phyloP scores from a whole-genome alignment of 2,113 vertebrate species.

The Eleginops maclovinus region DNA sequence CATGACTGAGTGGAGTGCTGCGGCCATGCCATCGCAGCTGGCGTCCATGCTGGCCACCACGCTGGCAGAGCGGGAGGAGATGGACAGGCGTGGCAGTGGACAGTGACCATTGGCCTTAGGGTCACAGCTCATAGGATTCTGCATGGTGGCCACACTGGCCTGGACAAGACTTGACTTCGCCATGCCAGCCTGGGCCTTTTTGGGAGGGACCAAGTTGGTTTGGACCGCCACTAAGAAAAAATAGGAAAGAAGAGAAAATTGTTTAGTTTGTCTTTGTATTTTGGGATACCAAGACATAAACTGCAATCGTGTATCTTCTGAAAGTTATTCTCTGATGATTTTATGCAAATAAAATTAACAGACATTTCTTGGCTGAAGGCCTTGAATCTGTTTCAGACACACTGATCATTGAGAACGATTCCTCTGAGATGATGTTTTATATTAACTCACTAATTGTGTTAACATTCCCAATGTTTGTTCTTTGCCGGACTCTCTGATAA shows the following conservation, averaged over 20 bases:
- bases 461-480: neutral
- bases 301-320: neutral
- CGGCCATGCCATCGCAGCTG: slow-evolving; percentile 77
- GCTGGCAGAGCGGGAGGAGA: slow-evolving; percentile 88
- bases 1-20: slow-evolving; percentile 93
- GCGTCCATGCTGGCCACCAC: slow-evolving; percentile 92
- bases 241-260: slow-evolving; percentile 8
- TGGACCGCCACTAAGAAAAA: slow-evolving; percentile 90
- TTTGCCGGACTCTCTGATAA: slow-evolving; percentile 14
- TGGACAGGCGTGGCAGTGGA: slow-evolving; percentile 86
- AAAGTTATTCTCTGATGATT: slow-evolving; percentile 1
- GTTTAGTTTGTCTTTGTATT: neutral
- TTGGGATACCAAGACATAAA: neutral
- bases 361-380: neutral
- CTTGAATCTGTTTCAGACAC: slow-evolving; percentile 4
- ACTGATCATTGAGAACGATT: neutral
- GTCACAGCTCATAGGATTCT: slow-evolving; percentile 84
- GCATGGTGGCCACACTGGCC: slow-evolving; percentile 83
- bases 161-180: slow-evolving; percentile 83
- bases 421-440: slow-evolving; percentile 7
- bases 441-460: slow-evolving; percentile 1
- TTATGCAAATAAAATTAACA: neutral
- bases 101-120: slow-evolving; percentile 87
- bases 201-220: slow-evolving; percentile 82
- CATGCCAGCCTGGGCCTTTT: slow-evolving; percentile 80